phyloP scores from a whole-genome alignment of 2,888 invertebrate genomes.

The Drosophila putrida region DNA sequence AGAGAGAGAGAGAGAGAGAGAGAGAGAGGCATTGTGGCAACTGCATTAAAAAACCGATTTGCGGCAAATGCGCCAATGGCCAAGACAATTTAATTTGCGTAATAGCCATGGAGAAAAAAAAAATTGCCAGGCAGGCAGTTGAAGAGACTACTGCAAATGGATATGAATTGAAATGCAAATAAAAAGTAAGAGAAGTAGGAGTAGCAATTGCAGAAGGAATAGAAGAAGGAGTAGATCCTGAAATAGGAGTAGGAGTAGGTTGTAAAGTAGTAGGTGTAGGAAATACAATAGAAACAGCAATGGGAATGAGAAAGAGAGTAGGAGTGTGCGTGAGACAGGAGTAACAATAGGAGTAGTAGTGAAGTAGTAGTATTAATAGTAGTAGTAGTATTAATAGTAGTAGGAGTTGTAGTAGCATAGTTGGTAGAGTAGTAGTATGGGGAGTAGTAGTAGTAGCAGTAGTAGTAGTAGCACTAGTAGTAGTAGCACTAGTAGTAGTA shows the following conservation, averaged over 20 bases:
- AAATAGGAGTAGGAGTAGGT: background rate
- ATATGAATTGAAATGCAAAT: background rate
- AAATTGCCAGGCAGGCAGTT: background rate
- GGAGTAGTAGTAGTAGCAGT: background rate
- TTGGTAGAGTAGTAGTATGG: background rate
- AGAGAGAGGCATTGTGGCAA: background rate
- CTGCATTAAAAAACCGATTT: slow-evolving; percentile 61
- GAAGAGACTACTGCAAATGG: slow-evolving; percentile 5
- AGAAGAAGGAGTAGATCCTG: background rate
- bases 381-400: background rate
- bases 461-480: background rate
- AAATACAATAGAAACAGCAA: background rate
- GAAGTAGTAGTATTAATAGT: background rate
- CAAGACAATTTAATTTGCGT: slow-evolving; percentile 72
- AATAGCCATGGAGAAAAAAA: slow-evolving; percentile 35
- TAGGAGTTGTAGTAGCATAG: background rate
- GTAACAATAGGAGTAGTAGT: background rate
- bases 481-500: background rate
- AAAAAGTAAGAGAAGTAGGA: background rate
- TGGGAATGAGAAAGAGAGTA: background rate
- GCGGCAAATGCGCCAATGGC: slow-evolving; percentile 52
- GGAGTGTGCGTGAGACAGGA: background rate
- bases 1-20: too few species aligned
- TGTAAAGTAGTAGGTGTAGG: too few species aligned
- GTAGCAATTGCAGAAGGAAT: background rate